Conservation (phyloP, 2,797 vertebrate species). For the Neopelma chrysocephalum region DNA sequence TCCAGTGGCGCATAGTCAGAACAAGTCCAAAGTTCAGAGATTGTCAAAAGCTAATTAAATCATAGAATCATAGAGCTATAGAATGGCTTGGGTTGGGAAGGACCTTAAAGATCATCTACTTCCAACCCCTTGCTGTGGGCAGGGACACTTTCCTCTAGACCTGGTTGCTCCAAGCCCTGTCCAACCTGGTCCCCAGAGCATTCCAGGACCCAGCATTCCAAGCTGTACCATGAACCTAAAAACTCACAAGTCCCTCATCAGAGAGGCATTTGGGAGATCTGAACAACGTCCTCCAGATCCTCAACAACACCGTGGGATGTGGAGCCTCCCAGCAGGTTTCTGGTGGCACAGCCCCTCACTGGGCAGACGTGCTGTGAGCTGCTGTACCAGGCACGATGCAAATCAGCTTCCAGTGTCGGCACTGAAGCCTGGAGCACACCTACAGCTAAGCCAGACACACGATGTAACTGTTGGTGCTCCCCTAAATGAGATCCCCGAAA, state of each 20-base stretch:
- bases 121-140: not conserved
- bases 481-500: not conserved
- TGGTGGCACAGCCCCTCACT: not conserved
- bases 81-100: not conserved
- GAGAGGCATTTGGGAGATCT: not conserved
- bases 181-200: not conserved
- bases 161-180: not conserved
- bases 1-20: not conserved
- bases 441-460: not conserved
- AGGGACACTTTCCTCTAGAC: not conserved
- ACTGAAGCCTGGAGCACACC: not conserved
- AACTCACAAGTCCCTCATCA: accelerated
- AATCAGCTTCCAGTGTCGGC: not conserved
- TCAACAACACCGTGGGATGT: not conserved
- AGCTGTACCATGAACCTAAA: not conserved
- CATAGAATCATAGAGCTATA: not conserved
- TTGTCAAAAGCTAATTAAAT: not conserved
- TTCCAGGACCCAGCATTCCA: too few relatives aligned
- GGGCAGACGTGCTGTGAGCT: not conserved
- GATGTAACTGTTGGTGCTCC: not conserved
- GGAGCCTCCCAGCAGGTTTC: not conserved
- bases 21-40: not conserved
- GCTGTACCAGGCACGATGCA: not conserved
- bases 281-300: not conserved
- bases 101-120: not conserved